phyloP scores from a whole-genome alignment of 2,797 vertebrate genomes.

The Onychomys leucogaster region DNA sequence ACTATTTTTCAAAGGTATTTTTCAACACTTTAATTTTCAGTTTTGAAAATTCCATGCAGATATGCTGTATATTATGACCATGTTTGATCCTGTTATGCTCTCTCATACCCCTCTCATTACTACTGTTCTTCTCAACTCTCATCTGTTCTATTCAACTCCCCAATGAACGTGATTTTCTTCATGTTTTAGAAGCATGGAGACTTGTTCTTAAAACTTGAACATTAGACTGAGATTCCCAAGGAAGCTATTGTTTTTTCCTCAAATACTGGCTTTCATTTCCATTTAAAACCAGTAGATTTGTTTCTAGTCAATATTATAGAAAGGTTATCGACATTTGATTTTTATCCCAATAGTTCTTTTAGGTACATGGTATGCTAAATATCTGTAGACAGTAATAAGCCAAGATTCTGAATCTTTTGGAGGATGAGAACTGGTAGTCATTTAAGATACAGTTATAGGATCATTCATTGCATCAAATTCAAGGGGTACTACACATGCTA shows the following conservation, averaged over 20 bases:
- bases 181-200: constrained; percentile 35
- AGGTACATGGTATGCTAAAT: constrained; percentile 47
- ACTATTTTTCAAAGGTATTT: not conserved
- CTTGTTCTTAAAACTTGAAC: constrained; percentile 54
- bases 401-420: constrained; percentile 56
- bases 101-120: not conserved
- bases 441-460: constrained; percentile 72
- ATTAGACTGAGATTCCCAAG: constrained; percentile 11
- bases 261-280: constrained; percentile 25
- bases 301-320: constrained; percentile 23
- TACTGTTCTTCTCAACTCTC: not conserved
- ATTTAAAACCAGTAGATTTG: constrained; percentile 17
- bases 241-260: not conserved
- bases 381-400: constrained; percentile 52
- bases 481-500: constrained; percentile 65
- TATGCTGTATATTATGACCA: not conserved
- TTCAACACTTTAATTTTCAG: not conserved
- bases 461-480: constrained; percentile 76
- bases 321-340: constrained; percentile 48
- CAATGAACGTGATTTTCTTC: not conserved
- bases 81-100: not conserved
- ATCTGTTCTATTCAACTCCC: not conserved
- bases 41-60: not conserved
- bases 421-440: constrained; percentile 61
- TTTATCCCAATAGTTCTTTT: constrained; percentile 47